These are phyloP conservation scores for Arrhopalites spinosus DNA, from an alignment of 2,888 invertebrate species.

Conservation along the genomic window DNA sequence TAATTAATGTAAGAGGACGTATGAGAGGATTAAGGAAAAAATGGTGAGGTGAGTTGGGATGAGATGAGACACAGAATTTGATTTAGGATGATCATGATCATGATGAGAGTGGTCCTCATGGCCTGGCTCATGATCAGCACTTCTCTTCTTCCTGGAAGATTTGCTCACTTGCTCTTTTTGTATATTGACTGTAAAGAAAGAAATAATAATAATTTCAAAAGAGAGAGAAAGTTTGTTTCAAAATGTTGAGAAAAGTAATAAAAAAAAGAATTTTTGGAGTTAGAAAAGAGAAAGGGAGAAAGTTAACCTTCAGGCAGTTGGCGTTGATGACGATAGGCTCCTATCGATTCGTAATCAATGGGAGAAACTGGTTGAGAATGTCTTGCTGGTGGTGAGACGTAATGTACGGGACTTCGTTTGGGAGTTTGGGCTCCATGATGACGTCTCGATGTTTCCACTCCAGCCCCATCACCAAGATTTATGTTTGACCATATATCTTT, in stretches of 20 bases:
- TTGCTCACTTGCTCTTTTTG: background rate
- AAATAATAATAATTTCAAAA: no score
- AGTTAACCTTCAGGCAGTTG: background rate
- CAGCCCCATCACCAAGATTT: slow-evolving; percentile 37
- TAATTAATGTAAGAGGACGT: background rate
- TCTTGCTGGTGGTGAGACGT: background rate
- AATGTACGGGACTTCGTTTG: background rate
- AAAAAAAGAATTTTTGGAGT: background rate
- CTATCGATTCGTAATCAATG: no score
- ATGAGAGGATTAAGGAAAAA: slow-evolving; percentile 1
- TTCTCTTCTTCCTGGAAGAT: slow-evolving; percentile 9
- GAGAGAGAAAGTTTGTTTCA: background rate
- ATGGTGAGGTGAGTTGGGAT: slow-evolving; percentile 4
- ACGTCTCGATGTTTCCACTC: background rate
- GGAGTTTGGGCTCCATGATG: background rate
- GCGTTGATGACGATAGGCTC: slow-evolving; percentile 6
- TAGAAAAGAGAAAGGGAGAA: background rate
- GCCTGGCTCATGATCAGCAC: slow-evolving; percentile 32
- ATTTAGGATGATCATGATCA: background rate
- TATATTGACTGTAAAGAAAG: no score
- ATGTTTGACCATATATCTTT: slow-evolving; percentile 45
- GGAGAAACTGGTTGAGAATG: no score
- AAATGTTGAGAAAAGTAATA: background rate
- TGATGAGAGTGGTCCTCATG: slow-evolving; percentile 15
- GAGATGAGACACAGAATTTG: no score